These are phyloP conservation scores for Burhinus oedicnemus DNA, from an alignment of 2,113 vertebrate genomes.

Conservation along the genomic window DNA sequence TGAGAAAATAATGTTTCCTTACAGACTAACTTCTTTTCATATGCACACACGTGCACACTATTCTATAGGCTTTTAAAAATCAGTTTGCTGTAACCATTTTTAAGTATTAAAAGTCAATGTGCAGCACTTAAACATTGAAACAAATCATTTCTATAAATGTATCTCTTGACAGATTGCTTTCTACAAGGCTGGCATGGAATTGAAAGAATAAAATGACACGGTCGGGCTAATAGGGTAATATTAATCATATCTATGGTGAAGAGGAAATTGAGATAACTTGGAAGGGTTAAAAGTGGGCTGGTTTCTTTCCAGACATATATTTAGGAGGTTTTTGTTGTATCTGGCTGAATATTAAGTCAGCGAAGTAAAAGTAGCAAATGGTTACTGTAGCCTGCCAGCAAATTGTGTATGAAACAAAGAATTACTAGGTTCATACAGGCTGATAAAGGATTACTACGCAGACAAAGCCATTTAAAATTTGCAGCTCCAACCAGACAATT, in stretches of 20 bases:
- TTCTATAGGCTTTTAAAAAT: slow-evolving; percentile 37
- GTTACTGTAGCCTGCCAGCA: slow-evolving; percentile 52
- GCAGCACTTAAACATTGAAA: slow-evolving; percentile 55
- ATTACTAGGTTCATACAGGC: slow-evolving; percentile 50
- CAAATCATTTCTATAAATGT: slow-evolving; percentile 62
- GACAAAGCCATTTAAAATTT: slow-evolving; percentile 64
- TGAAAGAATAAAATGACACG: slow-evolving; percentile 62
- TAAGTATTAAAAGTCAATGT: slow-evolving; percentile 47
- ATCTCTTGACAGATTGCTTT: slow-evolving; percentile 54
- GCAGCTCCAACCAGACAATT: slow-evolving; percentile 47
- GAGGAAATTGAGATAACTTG: slow-evolving; percentile 51
- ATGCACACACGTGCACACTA: not conserved
- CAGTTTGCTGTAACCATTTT: slow-evolving; percentile 33
- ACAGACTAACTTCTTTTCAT: slow-evolving; percentile 23
- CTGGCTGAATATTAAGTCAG: slow-evolving; percentile 61
- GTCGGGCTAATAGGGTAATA: slow-evolving; percentile 42
- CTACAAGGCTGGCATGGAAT: slow-evolving; percentile 38
- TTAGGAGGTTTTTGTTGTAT: slow-evolving; percentile 49
- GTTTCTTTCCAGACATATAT: slow-evolving; percentile 40
- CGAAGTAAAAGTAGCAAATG: slow-evolving; percentile 61
- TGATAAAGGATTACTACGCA: slow-evolving; percentile 45
- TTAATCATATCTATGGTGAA: slow-evolving; percentile 40
- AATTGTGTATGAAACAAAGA: slow-evolving; percentile 63
- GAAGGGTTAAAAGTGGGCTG: slow-evolving; percentile 59
- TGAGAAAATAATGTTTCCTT: slow-evolving; percentile 57